A percentile compares a stretch with the other conserved stretches of the same genome.
phyloP scores from a whole-genome alignment of 2,113 vertebrate species.

The Malurus melanocephalus region DNA sequence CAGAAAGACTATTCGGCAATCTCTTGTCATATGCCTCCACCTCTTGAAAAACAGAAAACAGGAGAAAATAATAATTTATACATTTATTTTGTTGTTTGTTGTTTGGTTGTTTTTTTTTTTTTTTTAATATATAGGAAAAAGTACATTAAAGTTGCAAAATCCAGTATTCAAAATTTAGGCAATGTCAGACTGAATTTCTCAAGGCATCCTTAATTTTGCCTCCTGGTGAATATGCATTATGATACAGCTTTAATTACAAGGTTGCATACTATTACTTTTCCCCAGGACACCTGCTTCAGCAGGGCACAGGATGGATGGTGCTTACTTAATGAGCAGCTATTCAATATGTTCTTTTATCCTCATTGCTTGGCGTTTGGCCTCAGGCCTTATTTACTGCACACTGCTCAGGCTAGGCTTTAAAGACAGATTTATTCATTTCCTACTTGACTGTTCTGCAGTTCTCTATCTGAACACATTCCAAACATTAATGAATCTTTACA shows the following conservation, averaged over 20 bases:
- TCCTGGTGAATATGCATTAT: conserved; percentile 61
- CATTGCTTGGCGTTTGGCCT: conserved; percentile 51
- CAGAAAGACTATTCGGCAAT: not conserved
- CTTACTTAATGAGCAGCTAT: conserved; percentile 62
- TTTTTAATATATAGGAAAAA: not conserved
- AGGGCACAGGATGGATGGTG: conserved; percentile 50
- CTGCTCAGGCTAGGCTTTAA: conserved; percentile 36
- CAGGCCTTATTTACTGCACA: conserved; percentile 59
- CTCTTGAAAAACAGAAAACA: not conserved
- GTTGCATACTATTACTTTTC: conserved; percentile 60
- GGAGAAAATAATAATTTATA: not conserved
- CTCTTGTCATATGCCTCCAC: not conserved
- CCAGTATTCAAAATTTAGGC: not conserved
- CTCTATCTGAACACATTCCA: not conserved
- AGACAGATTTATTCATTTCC: conserved; percentile 63
- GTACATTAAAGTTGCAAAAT: not conserved
- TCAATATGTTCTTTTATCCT: conserved; percentile 65
- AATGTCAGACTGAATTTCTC: conserved; percentile 37
- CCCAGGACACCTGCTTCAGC: conserved; percentile 64
- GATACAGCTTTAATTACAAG: conserved; percentile 60
- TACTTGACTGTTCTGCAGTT: not conserved
- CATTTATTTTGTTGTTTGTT: not conserved
- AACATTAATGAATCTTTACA: conserved; percentile 37
- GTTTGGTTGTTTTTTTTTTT: too few species aligned
- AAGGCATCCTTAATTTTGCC: conserved; percentile 40